Evolutionary conservation across 2,888 invertebrate genomes (phyloP).

Genomic region (Zygothrica quintamaculata): DNA sequence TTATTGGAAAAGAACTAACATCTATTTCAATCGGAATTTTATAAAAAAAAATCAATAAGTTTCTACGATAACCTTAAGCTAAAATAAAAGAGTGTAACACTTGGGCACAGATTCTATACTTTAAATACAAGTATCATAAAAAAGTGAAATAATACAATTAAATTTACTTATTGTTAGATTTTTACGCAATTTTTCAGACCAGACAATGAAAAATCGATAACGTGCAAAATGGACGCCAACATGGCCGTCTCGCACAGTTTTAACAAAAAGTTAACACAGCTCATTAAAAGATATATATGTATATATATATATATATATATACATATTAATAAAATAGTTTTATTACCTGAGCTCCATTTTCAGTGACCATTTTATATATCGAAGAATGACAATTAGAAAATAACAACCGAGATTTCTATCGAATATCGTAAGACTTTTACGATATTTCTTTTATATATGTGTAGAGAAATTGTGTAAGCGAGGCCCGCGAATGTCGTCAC

Average conservation of each 20-base stretch:
- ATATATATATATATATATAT: too few species aligned
- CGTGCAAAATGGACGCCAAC: constrained; percentile 83
- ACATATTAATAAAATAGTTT: too few species aligned
- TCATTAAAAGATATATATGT: constrained; percentile 13
- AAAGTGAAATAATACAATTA: too few species aligned
- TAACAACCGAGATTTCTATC: constrained; percentile 24
- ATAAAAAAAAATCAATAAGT: constrained; percentile 75
- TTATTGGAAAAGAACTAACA: constrained; percentile 71
- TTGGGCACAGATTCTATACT: too few species aligned
- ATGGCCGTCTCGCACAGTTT: constrained; percentile 73
- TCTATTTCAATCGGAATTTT: too few species aligned
- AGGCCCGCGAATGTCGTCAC: constrained; percentile 80
- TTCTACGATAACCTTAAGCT: neutral
- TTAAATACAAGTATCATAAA: too few species aligned
- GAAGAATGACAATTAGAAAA: constrained; percentile 35
- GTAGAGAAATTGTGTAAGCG: constrained; percentile 82
- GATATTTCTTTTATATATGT: constrained; percentile 76
- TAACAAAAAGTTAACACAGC: constrained; percentile 33
- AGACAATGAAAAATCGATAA: constrained; percentile 83
- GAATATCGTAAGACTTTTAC: constrained; percentile 28
- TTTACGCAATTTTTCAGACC: constrained; percentile 51
- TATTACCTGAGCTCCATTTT: constrained; percentile 85
- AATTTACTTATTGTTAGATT: constrained; percentile 20
- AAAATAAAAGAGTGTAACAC: neutral
- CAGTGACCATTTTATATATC: constrained; percentile 83